Evolutionary conservation across 2,113 vertebrate species (phyloP).

Genomic region (Isurus oxyrinchus): DNA sequence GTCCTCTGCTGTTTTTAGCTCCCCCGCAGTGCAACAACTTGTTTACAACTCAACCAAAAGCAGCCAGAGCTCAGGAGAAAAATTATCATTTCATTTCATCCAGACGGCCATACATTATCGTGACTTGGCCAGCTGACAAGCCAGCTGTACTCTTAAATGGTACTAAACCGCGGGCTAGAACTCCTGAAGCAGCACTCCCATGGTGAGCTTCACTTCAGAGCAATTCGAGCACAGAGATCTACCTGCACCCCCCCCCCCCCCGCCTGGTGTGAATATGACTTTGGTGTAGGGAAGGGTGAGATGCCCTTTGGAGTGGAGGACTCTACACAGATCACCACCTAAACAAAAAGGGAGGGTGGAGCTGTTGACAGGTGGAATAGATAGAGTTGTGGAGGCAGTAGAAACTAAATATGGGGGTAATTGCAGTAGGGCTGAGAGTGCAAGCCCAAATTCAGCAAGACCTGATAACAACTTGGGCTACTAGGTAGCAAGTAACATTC

Average conservation of each 20-base stretch:
- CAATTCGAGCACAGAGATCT: background rate
- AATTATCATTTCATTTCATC: background rate
- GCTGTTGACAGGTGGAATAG: background rate
- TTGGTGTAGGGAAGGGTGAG: background rate
- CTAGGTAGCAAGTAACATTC: too few relatives aligned
- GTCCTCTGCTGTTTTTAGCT: background rate
- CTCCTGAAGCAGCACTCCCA: background rate
- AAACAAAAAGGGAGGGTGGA: background rate
- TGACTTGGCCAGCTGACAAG: background rate
- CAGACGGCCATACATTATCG: background rate
- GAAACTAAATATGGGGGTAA: background rate
- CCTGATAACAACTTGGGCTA: too few relatives aligned
- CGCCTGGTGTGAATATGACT: background rate
- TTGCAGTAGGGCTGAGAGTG: background rate
- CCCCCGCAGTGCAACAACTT: conserved; percentile 19
- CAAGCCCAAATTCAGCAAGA: too few relatives aligned
- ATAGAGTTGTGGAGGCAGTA: background rate
- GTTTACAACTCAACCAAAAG: background rate
- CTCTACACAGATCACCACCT: too few relatives aligned
- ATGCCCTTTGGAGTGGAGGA: background rate
- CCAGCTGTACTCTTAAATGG: background rate
- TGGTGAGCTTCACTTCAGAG: background rate
- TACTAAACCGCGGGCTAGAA: background rate
- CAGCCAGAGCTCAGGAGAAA: background rate
- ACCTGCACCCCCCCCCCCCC: background rate